These are phyloP conservation scores for Cricetomys ansorgei DNA, from an alignment of 2,113 vertebrate genomes.

Conservation along the genomic window DNA sequence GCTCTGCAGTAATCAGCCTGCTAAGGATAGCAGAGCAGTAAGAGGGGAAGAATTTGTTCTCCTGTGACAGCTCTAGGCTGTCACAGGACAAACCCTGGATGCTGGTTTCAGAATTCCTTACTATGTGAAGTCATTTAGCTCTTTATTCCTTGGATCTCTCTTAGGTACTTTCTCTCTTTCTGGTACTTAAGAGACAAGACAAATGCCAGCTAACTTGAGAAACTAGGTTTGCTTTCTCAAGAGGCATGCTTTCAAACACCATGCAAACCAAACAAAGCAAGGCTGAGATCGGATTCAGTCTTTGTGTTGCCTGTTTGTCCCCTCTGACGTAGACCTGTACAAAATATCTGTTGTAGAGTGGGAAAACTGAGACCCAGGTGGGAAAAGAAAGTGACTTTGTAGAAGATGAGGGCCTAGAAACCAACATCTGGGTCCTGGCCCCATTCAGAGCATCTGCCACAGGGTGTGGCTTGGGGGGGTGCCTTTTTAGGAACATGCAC, in stretches of 20 bases:
- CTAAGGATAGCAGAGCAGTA: neutral
- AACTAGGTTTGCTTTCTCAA: neutral
- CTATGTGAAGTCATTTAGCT: neutral
- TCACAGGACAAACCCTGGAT: neutral
- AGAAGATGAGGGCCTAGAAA: neutral
- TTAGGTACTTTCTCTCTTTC: neutral
- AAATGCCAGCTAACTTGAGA: neutral
- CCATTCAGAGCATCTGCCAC: neutral
- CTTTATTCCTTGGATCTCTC: neutral
- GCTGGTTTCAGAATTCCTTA: neutral
- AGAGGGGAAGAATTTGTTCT: neutral
- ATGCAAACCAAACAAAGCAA: neutral
- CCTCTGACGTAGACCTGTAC: neutral
- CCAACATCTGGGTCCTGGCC: neutral
- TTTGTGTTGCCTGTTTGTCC: neutral
- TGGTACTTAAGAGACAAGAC: neutral
- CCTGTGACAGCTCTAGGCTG: neutral
- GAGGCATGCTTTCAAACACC: neutral
- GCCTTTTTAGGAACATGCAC: neutral
- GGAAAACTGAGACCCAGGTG: conserved; percentile 29
- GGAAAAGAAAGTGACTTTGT: accelerated
- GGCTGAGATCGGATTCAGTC: neutral
- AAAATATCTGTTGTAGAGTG: neutral
- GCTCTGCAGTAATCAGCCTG: neutral
- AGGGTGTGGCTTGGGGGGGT: accelerated